These are phyloP conservation scores for Macrophya annulata DNA, from an alignment of 2,888 invertebrate species.

Conservation along the genomic window DNA sequence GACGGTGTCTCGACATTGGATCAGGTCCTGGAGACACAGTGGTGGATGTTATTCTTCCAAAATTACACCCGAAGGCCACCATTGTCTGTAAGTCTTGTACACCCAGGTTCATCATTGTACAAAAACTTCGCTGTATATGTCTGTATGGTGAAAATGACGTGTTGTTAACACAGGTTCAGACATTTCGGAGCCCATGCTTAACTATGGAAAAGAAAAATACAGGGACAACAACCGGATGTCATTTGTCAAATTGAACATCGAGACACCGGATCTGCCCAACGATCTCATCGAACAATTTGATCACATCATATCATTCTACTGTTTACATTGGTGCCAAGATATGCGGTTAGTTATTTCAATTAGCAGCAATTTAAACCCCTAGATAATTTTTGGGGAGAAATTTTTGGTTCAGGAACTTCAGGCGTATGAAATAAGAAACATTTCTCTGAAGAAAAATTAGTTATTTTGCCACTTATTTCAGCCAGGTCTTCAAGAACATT, in stretches of 20 bases:
- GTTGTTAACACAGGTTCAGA: slow-evolving; percentile 84
- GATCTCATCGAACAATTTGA: slow-evolving; percentile 82
- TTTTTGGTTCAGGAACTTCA: not conserved
- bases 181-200: slow-evolving; percentile 87
- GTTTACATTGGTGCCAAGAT: slow-evolving; percentile 90
- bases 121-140: not conserved
- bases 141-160: not conserved
- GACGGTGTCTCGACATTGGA: slow-evolving; percentile 84
- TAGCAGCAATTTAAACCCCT: not conserved
- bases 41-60: slow-evolving; percentile 84
- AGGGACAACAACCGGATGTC: slow-evolving; percentile 80
- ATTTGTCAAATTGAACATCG: slow-evolving; percentile 82
- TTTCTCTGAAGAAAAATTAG: not conserved
- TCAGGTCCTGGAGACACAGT: slow-evolving; percentile 89
- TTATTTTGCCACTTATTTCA: slow-evolving; percentile 74
- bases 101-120: not conserved
- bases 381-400: not conserved
- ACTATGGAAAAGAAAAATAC: slow-evolving; percentile 83
- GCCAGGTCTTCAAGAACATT: slow-evolving; percentile 85
- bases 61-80: slow-evolving; percentile 82
- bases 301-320: slow-evolving; percentile 89
- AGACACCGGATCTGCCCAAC: slow-evolving; percentile 80
- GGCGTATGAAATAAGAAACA: not conserved
- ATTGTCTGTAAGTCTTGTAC: slow-evolving; percentile 71
- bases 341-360: slow-evolving; percentile 83